Evolutionary conservation across 2,888 invertebrate species (phyloP).

Genomic region (Mamestra brassicae): DNA sequence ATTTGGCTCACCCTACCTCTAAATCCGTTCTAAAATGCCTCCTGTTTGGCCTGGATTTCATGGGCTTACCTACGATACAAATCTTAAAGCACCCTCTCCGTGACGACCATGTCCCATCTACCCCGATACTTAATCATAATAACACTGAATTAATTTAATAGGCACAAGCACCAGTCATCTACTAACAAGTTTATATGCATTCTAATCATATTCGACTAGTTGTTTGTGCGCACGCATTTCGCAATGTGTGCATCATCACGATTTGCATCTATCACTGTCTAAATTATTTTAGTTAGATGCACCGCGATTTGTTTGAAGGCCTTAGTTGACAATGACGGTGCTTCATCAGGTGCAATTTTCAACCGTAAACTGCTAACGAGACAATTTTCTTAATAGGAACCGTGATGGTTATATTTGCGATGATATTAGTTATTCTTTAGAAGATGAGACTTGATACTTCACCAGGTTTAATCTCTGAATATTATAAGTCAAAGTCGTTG

Average conservation of each 20-base stretch:
- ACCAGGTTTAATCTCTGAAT: neutral
- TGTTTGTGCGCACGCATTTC: slow-evolving; percentile 34
- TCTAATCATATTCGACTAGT: slow-evolving; percentile 43
- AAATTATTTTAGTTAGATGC: slow-evolving; percentile 29
- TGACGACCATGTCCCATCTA: neutral
- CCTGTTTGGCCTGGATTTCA: no score
- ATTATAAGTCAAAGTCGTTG: neutral
- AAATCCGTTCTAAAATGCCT: no score
- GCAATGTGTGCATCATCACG: slow-evolving; percentile 41
- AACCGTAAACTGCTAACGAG: slow-evolving; percentile 15
- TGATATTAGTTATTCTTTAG: slow-evolving; percentile 7
- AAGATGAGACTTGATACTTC: slow-evolving; percentile 9
- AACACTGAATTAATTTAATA: slow-evolving; percentile 25
- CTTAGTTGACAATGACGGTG: slow-evolving; percentile 30
- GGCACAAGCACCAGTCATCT: slow-evolving; percentile 15
- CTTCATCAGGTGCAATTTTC: slow-evolving; percentile 3
- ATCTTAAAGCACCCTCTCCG: neutral
- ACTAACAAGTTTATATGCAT: slow-evolving; percentile 34
- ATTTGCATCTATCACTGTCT: slow-evolving; percentile 55
- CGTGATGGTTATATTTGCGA: neutral
- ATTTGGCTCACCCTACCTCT: no score
- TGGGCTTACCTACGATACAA: no score
- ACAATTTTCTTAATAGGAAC: slow-evolving; percentile 10
- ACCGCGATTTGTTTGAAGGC: slow-evolving; percentile 20
- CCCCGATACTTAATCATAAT: slow-evolving; percentile 5